Evolutionary conservation across 2,113 vertebrate species (phyloP), one percentile per base, ranked within the genome.

Genomic region (Scopus umbretta): DNA sequence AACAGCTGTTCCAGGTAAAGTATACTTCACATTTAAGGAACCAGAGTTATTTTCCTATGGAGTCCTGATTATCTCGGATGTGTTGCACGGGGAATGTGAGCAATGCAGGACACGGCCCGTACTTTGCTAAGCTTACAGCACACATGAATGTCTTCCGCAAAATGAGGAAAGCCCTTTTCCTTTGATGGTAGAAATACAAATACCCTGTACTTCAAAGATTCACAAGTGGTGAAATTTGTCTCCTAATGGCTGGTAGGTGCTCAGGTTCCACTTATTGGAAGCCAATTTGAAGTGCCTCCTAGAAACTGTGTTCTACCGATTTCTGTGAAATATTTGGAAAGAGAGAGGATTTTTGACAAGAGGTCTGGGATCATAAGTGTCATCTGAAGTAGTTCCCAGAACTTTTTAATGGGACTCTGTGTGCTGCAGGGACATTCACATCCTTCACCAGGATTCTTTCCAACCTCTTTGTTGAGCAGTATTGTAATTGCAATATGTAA

Each of bases 271-370:
- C 34, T 1, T n/a, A n/a, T n/a, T n/a, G n/a, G 1, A 78, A 88
- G n/a, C 25, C 3, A 6, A 13, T 72, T 55, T 81, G 30, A 78
- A 90, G 30, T 61, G 16, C 30, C 40, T 91, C 45, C 47, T 83
- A 62, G 80, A 88, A 95, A 67, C 5, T 22, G 21, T 79, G 84
- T 90, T 92, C 82, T 73, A 22, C 38, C 66, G 58, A 65, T 80
- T 91, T 81, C 86, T 85, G 53, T 61, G 87, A 96, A 91, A 63
- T 92, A 87, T 83, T 93, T 96, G 34, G 78, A 84, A 80, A 89
- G 66, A 58, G 50, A 14, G 43, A 38, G 16, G 49, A 17, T 68
- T 91, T 95, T 66, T 92, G 32, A 79, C 34, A 89, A 59, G 36
- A 79, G 61, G 5, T 52, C 43, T 89, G 36, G 63, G 40, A 74